Evolutionary conservation across 92 coral and sea anemone genomes (phyloP), one percentile per base, ranked within the genome.

Genomic region (Parazoanthus swiftii): DNA sequence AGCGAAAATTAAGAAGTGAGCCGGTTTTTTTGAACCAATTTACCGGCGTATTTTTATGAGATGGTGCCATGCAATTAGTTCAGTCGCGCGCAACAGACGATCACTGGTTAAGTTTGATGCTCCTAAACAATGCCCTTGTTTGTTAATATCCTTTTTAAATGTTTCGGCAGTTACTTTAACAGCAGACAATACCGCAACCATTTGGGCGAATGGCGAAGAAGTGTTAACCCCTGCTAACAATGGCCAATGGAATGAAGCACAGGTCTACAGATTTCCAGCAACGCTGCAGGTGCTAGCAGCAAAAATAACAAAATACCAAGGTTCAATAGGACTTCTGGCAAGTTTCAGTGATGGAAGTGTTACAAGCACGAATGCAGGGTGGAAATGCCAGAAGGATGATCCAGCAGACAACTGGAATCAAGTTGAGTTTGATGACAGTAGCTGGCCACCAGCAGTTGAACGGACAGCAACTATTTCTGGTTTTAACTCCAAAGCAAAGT

Each of bases 361-460:
- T 23, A 74, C 94, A 3, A 63, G 68, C n/a, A 2, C 68, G 14
- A 94, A 88, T 74, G 67, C 77, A 65, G 33, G 85, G 66, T 93
- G 96, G 96, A 93, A 93, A 54, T 93, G 96, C 48, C 90, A 92
- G 21, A 90, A 90, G 15, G 78, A 54, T 10, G 68, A 63, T 25
- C 37, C 67, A 46, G 25, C 68, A n/a, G 25, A 85, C 29, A 81
- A 78, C 89, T 93, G 94, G 94, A 91, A 89, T 3, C 88, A 33
- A 20, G 85, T 85, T 0, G 81, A 81, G 77, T 93, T 88, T 88
- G 96, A 93, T 81, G 96, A 93, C 83, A 93, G 91, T 85, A 71
- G 85, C 72, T 93, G 96, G 96, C 93, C 96, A 39, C 84, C 89
- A n/a, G 96, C 96, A 8, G 80, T 89, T 13, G 89, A 88, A 67